Base-by-base conservation (phyloP, 2,888 invertebrate genomes). In the Pyrrhosoma nymphula region DNA sequence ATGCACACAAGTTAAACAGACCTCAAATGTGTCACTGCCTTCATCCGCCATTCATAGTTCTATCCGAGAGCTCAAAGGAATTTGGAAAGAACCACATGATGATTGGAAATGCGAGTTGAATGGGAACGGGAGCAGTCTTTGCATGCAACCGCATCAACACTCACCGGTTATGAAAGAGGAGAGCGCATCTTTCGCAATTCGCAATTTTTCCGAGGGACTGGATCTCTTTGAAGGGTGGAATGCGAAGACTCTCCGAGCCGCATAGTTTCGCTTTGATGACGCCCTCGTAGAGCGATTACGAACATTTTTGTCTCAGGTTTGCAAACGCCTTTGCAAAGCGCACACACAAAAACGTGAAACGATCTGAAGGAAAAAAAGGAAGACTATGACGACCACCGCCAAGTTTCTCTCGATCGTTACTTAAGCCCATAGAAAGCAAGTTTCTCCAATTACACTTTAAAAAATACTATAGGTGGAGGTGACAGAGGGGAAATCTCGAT, bases 361-460 rank as follows among this genome's bases (percentile, higher is more conserved):
- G 30, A 82, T 35, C 35, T 8, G 30, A 26, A 69, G 35, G 12
- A 82, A 82, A 35, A 35, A 82, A 10, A 35, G 47, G 16, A 60
- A 60, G 16, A 30, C 6, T 35, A 82, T 35, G 35, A 35, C 35
- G 35, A 35, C 82, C 35, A n/a, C 1, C 10, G 30, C 14, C 82
- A 35, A 47, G 30, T 82, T 82, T 82, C 82, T 82, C 82, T 82
- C 35, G 82, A 35, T 82, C 35, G 82, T 82, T 82, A 82, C 82
- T 82, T 82, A 82, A 82, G 82, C 82, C 8, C 82, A 82, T 82
- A 82, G 82, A 82, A 82, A 82, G 30, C 82, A 82, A 82, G 82
- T 82, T 82, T 82, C 82, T 82, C 82, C 82, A 82, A 82, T 82
- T 82, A 82, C 82, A 82, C n/a, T n/a, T 82, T 35, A 82, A 82